Conservation (phyloP, 1,140 invertebrate genomes). For the Teleopsis dalmanni region DNA sequence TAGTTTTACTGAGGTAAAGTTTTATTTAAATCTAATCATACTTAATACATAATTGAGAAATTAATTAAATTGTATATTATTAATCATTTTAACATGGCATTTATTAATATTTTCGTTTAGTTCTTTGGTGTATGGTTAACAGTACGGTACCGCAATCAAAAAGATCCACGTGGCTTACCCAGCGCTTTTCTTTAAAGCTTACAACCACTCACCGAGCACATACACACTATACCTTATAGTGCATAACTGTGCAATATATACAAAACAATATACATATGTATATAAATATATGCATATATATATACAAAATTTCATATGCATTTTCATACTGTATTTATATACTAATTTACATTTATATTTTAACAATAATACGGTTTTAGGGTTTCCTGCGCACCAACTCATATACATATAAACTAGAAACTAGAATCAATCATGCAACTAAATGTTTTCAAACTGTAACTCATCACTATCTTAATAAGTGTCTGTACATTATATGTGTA, state of each 20-base stretch:
- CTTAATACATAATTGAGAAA: not conserved
- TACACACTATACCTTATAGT: not conserved
- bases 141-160: slow-evolving; percentile 92
- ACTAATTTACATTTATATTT: not conserved
- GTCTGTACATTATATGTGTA: too few relatives aligned
- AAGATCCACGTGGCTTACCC: slow-evolving; percentile 91
- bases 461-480: too few relatives aligned
- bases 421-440: too few relatives aligned
- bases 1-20: slow-evolving; percentile 92
- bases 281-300: not conserved
- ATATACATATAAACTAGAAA: not conserved
- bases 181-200: slow-evolving; percentile 85
- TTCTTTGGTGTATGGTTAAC: slow-evolving; percentile 96
- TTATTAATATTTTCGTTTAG: too few relatives aligned
- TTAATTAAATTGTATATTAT: not conserved
- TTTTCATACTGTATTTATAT: not conserved
- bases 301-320: not conserved
- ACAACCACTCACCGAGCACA: not conserved
- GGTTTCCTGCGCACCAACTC: not conserved
- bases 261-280: not conserved
- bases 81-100: slow-evolving; percentile 2
- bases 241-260: not conserved
- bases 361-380: not conserved
- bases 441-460: too few relatives aligned
- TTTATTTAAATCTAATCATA: not conserved